Base-by-base conservation (phyloP, 1,140 invertebrate genomes). In the Alviniconcha marisindica region DNA sequence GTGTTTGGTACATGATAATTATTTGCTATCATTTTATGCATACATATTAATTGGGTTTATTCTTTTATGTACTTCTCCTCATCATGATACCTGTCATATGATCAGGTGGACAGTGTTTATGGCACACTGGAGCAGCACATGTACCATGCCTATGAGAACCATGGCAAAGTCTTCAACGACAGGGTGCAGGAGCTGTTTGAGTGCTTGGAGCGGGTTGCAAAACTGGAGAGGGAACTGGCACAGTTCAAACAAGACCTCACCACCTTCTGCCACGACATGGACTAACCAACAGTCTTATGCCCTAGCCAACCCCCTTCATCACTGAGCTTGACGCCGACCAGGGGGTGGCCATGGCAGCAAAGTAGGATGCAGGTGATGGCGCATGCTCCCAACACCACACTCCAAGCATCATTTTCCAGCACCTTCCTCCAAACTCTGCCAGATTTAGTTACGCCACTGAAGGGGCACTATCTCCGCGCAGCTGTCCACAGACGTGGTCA, bases 151-250 rank as follows among this genome's bases (percentile, higher is more conserved):
- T 90, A 90, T 81, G 87, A 88, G 66, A 85, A 86, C 42, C 85
- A 89, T 69, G 86, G 88, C 24, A 83, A 79, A 63, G 33, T 83
- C 31, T 84, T 91, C 15, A 83, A 91, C 48, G 83, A 77, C 15
- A 89, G 87, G 48, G 69, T 90, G 31, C 84, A 89, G 24, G 81
- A 90, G 76, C 82, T 91, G 33, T 86, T 84, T 77, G 73, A 54
- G 5, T 66, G 79, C 63, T 73, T 91, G 31, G 88, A 90, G 44
- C 77, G 86, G 44, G 88, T 88, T 28, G 71, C 73, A 21, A 86
- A 87, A 81, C 38, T 89, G 44, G 89, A 91, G 81, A 69, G 73
- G 15, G 89, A 90, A 66, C 84, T 89, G 21, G 36, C 77, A 24
- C 81, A 88, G 31, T 89, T 88, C 71, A 89, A 86, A 73, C 56